Percentiles rank a stretch among this genome's conserved stretches.
Conservation (phyloP, 2,113 vertebrate genomes). For the Phalacrocorax brasilianus region DNA sequence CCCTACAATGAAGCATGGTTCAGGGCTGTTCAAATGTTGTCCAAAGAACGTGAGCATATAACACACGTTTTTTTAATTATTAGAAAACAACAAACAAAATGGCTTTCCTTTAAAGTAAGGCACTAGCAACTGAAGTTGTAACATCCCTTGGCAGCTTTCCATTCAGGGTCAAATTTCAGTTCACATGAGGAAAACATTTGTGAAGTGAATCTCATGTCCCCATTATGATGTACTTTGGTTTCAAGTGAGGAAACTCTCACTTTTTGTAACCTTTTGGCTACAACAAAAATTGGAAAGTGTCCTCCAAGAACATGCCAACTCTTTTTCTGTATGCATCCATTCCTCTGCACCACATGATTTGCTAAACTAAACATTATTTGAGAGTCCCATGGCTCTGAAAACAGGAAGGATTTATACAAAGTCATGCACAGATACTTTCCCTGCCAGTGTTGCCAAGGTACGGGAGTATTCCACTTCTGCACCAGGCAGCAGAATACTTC, state of each 20-base stretch:
- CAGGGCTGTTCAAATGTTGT: neutral
- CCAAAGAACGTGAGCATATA: neutral
- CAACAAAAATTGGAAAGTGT: neutral
- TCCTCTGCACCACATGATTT: neutral
- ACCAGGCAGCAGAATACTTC: neutral
- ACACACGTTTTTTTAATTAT: neutral
- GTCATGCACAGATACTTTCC: neutral
- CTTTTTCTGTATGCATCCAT: neutral
- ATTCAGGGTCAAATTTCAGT: neutral
- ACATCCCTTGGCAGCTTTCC: neutral
- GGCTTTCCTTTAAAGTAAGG: neutral
- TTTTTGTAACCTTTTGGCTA: neutral
- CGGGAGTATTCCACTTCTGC: neutral
- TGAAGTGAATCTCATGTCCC: neutral
- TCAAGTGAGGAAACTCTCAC: neutral
- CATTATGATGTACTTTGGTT: neutral
- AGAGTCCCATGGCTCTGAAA: neutral
- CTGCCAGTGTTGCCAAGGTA: neutral
- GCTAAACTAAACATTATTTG: neutral
- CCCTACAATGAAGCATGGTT: fast-evolving
- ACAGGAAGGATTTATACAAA: neutral
- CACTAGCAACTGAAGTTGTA: neutral
- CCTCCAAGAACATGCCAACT: neutral
- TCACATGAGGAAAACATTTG: neutral
- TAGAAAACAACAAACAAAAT: fast-evolving